phyloP scores from a whole-genome alignment of 2,113 vertebrate species.

The Forbesichthys agassizii region DNA sequence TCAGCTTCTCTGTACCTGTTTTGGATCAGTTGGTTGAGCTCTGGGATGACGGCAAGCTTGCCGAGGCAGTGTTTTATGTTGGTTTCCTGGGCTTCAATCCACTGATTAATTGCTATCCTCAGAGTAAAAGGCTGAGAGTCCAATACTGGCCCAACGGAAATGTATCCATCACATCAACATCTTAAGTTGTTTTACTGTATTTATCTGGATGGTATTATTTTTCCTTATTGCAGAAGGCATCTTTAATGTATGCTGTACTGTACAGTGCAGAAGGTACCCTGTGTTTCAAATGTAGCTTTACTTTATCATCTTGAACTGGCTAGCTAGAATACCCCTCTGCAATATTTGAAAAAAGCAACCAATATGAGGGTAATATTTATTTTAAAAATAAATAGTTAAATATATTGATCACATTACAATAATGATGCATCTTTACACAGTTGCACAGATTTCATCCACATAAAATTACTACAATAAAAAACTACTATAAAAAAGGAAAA shows the following conservation, averaged over 20 bases:
- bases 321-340: conserved; percentile 21
- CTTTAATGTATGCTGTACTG: background rate
- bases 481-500: conserved; percentile 14
- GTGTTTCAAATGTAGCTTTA: too few relatives aligned
- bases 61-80: conserved; percentile 64
- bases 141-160: conserved; percentile 32
- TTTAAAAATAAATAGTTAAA: conserved; percentile 57
- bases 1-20: conserved; percentile 38
- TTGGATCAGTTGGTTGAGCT: conserved; percentile 48
- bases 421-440: conserved; percentile 50
- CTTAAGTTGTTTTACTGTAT: background rate
- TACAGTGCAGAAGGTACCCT: background rate
- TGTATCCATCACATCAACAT: conserved; percentile 44
- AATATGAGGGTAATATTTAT: conserved; percentile 58
- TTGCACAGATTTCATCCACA: conserved; percentile 32
- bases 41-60: conserved; percentile 52
- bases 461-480: conserved; percentile 40
- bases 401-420: conserved; percentile 43
- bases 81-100: conserved; percentile 60
- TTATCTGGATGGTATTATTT: background rate
- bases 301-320: background rate
- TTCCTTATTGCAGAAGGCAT: background rate
- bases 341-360: conserved; percentile 37
- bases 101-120: conserved; percentile 68
- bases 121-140: conserved; percentile 39